Conservation (phyloP, 2,888 invertebrate species). For the Ochropacha duplaris region DNA sequence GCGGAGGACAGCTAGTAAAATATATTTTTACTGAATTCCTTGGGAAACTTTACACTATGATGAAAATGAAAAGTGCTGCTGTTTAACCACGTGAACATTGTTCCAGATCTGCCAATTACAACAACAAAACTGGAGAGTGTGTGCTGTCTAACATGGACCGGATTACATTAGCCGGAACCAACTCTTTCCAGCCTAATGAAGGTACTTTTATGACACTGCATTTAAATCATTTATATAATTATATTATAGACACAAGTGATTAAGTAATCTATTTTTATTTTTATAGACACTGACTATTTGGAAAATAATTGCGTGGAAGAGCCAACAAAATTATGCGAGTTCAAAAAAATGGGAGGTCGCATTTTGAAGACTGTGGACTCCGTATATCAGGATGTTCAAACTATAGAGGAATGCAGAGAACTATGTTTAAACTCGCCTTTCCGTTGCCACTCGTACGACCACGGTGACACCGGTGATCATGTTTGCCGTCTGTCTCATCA, state of each 20-base stretch:
- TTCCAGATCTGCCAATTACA: conserved; percentile 95
- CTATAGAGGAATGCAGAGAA: conserved; percentile 93
- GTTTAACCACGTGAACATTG: conserved; percentile 63
- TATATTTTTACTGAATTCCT: conserved; percentile 47
- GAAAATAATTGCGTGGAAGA: conserved; percentile 97
- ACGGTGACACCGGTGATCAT: conserved; percentile 96
- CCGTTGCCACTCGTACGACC: conserved; percentile 96
- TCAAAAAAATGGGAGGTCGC: conserved; percentile 93
- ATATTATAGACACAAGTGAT: too few relatives aligned
- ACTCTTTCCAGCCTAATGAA: conserved; percentile 87
- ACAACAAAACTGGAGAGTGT: conserved; percentile 92
- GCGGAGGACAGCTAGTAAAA: too few relatives aligned
- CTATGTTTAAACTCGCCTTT: conserved; percentile 94
- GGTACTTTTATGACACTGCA: too few relatives aligned
- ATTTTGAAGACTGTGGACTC: conserved; percentile 97
- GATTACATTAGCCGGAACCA: conserved; percentile 92
- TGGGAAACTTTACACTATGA: conserved; percentile 73
- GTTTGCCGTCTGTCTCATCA: conserved; percentile 97
- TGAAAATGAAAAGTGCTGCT: conserved; percentile 54
- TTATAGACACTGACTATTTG: conserved; percentile 88
- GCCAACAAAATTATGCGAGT: conserved; percentile 96
- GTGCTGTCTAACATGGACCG: conserved; percentile 96
- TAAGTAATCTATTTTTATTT: neutral
- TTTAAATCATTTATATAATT: too few relatives aligned
- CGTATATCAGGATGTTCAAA: conserved; percentile 94